Evolutionary conservation across 2,888 invertebrate genomes (phyloP).

Genomic region (Mayetiola destructor): DNA sequence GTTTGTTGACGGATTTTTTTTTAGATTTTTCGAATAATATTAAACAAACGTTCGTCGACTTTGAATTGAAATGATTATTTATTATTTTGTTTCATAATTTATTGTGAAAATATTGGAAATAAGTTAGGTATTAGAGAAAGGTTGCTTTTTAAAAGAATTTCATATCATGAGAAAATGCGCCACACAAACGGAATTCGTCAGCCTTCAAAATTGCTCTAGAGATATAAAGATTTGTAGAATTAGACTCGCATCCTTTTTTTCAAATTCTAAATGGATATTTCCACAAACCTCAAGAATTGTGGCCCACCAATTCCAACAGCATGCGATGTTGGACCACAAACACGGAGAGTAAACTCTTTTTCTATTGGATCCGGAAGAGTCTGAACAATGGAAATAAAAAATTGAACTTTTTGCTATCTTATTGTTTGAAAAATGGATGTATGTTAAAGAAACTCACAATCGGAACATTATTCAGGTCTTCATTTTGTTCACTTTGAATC

Average conservation of each 20-base stretch:
- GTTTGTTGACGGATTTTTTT: neutral
- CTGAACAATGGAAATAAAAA: constrained; percentile 17
- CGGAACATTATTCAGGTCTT: neutral
- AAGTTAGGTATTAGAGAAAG: neutral
- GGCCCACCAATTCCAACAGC: constrained; percentile 27
- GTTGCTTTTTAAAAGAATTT: constrained; percentile 41
- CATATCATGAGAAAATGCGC: constrained; percentile 66
- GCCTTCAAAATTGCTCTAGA: constrained; percentile 53
- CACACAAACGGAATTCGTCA: constrained; percentile 55
- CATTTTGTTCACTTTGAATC: constrained; percentile 18
- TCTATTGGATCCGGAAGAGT: constrained; percentile 23
- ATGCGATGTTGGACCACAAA: constrained; percentile 29
- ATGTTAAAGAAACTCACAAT: neutral
- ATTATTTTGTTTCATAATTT: neutral
- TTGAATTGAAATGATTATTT: neutral
- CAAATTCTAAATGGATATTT: constrained; percentile 13
- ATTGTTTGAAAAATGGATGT: neutral
- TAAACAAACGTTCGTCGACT: neutral
- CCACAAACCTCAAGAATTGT: constrained; percentile 27
- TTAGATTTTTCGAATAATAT: neutral
- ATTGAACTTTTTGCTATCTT: neutral
- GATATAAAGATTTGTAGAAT: constrained; percentile 44
- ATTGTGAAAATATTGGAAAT: too few species aligned
- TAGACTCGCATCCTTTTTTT: neutral
- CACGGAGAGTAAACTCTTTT: constrained; percentile 39